These are phyloP conservation scores for Brachynemurus nebulosus DNA, from an alignment of 2,888 invertebrate genomes.

Conservation along the genomic window DNA sequence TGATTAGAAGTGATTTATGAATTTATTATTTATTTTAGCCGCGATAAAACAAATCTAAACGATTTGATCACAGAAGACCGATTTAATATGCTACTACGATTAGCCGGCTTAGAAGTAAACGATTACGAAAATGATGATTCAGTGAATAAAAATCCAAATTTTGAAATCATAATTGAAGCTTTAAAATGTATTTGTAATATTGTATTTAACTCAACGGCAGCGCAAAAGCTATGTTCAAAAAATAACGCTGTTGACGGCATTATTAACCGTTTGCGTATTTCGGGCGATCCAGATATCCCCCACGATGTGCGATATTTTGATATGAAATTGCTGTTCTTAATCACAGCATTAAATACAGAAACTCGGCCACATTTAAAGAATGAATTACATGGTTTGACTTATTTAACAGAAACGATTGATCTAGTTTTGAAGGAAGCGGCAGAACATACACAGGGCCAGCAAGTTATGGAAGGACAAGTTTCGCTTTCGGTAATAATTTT, in stretches of 20 bases:
- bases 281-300: slow-evolving; percentile 42
- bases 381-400: slow-evolving; percentile 53
- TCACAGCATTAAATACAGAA: slow-evolving; percentile 68
- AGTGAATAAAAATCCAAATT: slow-evolving; percentile 31
- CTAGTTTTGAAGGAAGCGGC: slow-evolving; percentile 45
- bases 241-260: slow-evolving; percentile 58
- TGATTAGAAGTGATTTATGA: not conserved
- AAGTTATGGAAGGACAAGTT: slow-evolving; percentile 1
- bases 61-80: slow-evolving; percentile 52
- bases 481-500: slow-evolving; percentile 1
- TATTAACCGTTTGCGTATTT: slow-evolving; percentile 53
- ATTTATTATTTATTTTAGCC: slow-evolving; percentile 35
- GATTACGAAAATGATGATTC: slow-evolving; percentile 31
- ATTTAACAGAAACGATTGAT: slow-evolving; percentile 53
- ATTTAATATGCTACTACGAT: slow-evolving; percentile 49
- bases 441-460: no score
- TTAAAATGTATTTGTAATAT: slow-evolving; percentile 83
- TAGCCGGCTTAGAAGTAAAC: slow-evolving; percentile 47
- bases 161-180: slow-evolving; percentile 57
- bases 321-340: slow-evolving; percentile 74
- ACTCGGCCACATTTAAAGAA: slow-evolving; percentile 49
- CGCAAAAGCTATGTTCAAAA: slow-evolving; percentile 43
- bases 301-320: slow-evolving; percentile 72
- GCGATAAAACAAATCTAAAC: slow-evolving; percentile 62
- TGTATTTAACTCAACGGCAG: slow-evolving; percentile 57